A percentile compares a stretch with the other conserved stretches of the same genome.
These are phyloP conservation scores for Drosophila nr. fundita DNA, from an alignment of 2,888 invertebrate species.

Conservation along the genomic window DNA sequence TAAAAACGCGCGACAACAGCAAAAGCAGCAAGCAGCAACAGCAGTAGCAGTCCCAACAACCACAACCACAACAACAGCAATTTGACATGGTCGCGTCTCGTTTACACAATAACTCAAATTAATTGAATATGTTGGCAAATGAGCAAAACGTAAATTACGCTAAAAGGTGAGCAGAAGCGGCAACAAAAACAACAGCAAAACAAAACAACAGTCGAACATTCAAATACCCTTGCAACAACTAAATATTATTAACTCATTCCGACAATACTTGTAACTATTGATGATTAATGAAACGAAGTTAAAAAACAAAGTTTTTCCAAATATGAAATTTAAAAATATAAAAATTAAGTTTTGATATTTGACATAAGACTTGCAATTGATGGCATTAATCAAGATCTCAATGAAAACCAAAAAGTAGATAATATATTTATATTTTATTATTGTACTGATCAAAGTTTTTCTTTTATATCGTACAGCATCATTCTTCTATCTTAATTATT, in stretches of 20 bases:
- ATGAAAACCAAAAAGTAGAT: not conserved
- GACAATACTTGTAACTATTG: not conserved
- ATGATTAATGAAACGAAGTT: not conserved
- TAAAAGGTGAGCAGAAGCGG: constrained; percentile 68
- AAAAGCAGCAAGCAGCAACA: constrained; percentile 22
- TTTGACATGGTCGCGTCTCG: constrained; percentile 75
- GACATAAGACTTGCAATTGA: not conserved
- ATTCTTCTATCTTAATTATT: not conserved
- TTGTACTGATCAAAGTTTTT: not conserved
- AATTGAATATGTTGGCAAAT: constrained; percentile 79
- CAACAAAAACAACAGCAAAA: not conserved
- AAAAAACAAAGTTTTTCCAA: not conserved
- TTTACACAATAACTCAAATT: constrained; percentile 78
- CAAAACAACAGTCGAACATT: not conserved
- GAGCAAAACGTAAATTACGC: constrained; percentile 66
- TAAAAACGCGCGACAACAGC: constrained; percentile 56
- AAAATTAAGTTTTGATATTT: not conserved
- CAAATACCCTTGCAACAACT: not conserved
- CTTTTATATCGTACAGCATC: not conserved
- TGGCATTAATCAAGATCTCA: not conserved
- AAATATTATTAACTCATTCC: not conserved
- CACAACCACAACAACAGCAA: constrained; percentile 44
- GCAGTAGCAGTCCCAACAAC: constrained; percentile 30
- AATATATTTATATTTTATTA: not conserved
- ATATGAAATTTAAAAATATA: not conserved